Evolutionary conservation across 37 sponge, comb jelly and placozoan genomes (phyloP).

Genomic region (Aplysina aerophoba): DNA sequence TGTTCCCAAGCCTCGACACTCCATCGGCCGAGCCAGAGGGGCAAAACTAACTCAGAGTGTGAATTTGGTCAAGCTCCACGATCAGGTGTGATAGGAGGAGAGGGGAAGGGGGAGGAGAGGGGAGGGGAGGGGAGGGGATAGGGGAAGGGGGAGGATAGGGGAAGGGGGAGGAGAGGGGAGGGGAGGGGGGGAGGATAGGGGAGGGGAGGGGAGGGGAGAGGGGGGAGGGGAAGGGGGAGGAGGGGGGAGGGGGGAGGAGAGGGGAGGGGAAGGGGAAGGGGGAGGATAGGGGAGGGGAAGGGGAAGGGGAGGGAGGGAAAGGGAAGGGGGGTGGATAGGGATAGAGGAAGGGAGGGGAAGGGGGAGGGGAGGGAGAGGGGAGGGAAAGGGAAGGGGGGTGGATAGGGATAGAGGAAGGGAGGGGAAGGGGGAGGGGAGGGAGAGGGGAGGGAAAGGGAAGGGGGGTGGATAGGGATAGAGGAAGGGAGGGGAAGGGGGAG

Average conservation of each 20-base stretch:
- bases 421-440: conserved; percentile 8
- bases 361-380: conserved; percentile 3
- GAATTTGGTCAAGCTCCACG: conserved; percentile 9
- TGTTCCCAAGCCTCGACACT: background rate
- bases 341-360: background rate
- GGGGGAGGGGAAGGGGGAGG: background rate
- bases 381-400: background rate
- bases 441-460: background rate
- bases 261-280: background rate
- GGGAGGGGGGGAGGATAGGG: background rate
- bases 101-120: background rate
- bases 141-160: no score
- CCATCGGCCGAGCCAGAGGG: conserved; percentile 23
- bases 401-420: no score
- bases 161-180: background rate
- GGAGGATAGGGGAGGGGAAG: background rate
- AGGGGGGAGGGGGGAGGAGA: background rate
- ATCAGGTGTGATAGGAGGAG: conserved; percentile 13
- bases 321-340: background rate
- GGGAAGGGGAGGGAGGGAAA: background rate
- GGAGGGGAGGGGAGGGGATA: background rate
- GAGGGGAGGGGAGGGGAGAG: no score
- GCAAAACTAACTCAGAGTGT: background rate
- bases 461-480: background rate
- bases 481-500: background rate